A percentile compares a stretch with the other conserved stretches of the same genome.
phyloP scores from a whole-genome alignment of 2,888 invertebrate species.

The Drosophila monieri region DNA sequence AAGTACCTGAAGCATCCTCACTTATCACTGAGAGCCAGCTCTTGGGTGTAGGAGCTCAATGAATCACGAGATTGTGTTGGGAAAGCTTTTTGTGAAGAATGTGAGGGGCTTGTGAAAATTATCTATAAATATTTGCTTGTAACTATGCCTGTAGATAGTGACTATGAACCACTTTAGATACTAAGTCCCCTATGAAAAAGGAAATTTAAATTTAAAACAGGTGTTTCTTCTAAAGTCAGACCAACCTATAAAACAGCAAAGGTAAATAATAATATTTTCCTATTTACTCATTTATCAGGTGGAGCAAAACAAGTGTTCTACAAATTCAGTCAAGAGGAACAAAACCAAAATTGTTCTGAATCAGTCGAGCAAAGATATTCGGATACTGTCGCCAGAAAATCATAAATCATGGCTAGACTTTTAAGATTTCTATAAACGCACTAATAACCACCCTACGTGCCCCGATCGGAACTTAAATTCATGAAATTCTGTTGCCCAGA shows the following conservation, averaged over 20 bases:
- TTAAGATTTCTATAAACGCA: neutral
- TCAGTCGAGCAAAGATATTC: neutral
- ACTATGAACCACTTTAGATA: too few relatives aligned
- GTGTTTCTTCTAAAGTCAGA: conserved; percentile 3
- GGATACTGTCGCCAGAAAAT: neutral
- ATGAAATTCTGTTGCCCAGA: conserved; percentile 10
- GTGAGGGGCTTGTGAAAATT: conserved; percentile 24
- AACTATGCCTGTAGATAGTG: neutral
- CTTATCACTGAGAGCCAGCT: conserved; percentile 16
- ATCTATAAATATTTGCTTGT: conserved; percentile 14
- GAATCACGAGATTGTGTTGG: neutral
- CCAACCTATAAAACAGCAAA: neutral
- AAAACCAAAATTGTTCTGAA: conserved; percentile 8
- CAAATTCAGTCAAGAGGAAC: conserved; percentile 24
- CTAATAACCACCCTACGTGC: neutral
- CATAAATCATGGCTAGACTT: neutral
- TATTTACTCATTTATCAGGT: conserved; percentile 21
- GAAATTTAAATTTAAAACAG: conserved; percentile 8
- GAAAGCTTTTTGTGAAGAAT: conserved; percentile 15
- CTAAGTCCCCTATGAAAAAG: too few relatives aligned
- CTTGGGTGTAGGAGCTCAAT: neutral
- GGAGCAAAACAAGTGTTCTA: conserved; percentile 32
- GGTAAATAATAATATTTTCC: conserved; percentile 18
- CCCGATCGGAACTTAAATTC: neutral
- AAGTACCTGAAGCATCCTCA: conserved; percentile 17